Evolutionary conservation across 2,888 invertebrate genomes (phyloP).

Genomic region (Drosophila hamatofila): DNA sequence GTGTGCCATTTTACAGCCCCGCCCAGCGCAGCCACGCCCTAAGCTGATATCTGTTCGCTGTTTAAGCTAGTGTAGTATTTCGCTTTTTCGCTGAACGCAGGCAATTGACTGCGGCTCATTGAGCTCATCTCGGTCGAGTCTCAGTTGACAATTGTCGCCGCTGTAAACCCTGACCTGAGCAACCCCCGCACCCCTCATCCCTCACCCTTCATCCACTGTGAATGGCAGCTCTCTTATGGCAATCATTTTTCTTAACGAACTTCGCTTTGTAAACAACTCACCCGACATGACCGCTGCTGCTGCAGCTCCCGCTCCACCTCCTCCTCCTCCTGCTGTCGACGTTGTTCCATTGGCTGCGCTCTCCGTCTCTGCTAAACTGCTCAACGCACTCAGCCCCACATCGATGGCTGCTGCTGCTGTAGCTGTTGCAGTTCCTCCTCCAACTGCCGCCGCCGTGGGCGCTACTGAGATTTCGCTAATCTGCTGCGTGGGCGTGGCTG

Average conservation of each 20-base stretch:
- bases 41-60: slow-evolving; percentile 4
- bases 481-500: slow-evolving; percentile 77
- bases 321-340: slow-evolving; percentile 18
- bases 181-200: background rate
- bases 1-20: background rate
- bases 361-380: slow-evolving; percentile 32
- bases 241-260: slow-evolving; percentile 32
- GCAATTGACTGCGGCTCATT: slow-evolving; percentile 54
- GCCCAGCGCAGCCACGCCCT: slow-evolving; percentile 1
- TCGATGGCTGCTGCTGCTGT: slow-evolving; percentile 27
- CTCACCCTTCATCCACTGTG: slow-evolving; percentile 63
- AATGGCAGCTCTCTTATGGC: slow-evolving; percentile 53
- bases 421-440: slow-evolving; percentile 3
- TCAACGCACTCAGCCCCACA: slow-evolving; percentile 49
- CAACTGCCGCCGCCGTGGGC: slow-evolving; percentile 16
- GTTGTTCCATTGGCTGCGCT: background rate
- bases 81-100: slow-evolving; percentile 24
- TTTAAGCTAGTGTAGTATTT: slow-evolving; percentile 6
- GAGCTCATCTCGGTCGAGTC: slow-evolving; percentile 40
- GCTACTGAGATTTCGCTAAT: slow-evolving; percentile 52
- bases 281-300: slow-evolving; percentile 75
- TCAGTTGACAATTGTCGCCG: slow-evolving; percentile 18
- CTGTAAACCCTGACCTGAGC: slow-evolving; percentile 9
- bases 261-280: slow-evolving; percentile 57
- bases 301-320: slow-evolving; percentile 28